Evolutionary conservation across 2,113 vertebrate species (phyloP).

Genomic region (Acinonyx jubatus): DNA sequence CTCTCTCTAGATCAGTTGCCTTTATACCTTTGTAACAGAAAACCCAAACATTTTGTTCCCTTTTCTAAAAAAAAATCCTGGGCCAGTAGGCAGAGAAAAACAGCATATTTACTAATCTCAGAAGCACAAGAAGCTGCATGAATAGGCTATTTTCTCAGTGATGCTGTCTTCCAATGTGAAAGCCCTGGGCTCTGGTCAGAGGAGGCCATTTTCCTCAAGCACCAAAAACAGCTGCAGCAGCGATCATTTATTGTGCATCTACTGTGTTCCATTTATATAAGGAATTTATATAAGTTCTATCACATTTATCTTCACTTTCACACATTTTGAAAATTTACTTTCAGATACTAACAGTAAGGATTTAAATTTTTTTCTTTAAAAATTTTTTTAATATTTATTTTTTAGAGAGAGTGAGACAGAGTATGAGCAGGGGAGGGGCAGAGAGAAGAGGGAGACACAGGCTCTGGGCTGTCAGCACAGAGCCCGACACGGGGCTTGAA

Average conservation of each 20-base stretch:
- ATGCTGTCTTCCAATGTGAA: neutral
- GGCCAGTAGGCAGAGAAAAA: neutral
- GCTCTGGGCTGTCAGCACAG: neutral
- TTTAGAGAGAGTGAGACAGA: neutral
- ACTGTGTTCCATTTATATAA: neutral
- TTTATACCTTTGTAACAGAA: neutral
- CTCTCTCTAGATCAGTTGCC: neutral
- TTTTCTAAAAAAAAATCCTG: neutral
- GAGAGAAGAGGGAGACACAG: neutral
- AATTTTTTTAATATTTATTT: neutral
- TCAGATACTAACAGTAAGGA: slow-evolving; percentile 11
- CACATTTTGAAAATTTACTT: slow-evolving; percentile 15
- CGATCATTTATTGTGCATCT: neutral
- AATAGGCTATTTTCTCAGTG: slow-evolving; percentile 2
- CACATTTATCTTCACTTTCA: slow-evolving; percentile 36
- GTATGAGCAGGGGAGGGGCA: neutral
- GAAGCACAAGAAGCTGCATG: neutral
- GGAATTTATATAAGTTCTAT: neutral
- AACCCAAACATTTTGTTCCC: neutral
- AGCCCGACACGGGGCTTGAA: neutral
- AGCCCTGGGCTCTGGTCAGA: neutral
- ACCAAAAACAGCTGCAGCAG: neutral
- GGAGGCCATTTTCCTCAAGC: neutral
- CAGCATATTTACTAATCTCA: neutral
- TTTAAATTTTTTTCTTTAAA: neutral